Conservation (phyloP, 30 jellyfish, hydroid and myxozoan species). For the Aurelia aurita complex sp. Pacific region DNA sequence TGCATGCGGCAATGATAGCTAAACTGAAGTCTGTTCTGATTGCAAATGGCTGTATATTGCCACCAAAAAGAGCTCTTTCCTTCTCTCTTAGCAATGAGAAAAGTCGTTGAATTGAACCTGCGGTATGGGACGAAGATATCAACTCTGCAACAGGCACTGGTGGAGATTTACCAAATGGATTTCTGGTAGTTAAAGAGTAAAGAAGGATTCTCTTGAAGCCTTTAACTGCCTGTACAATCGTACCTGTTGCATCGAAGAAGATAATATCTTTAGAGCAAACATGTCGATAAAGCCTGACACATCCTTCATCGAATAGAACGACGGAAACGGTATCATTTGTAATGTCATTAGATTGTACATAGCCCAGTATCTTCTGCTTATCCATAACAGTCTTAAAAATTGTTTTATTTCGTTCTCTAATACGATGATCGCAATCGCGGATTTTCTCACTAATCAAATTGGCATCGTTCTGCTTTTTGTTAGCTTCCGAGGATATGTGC, state of each 20-base stretch:
- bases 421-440: not conserved
- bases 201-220: constrained; percentile 5
- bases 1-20: no score
- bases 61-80: constrained; percentile 4
- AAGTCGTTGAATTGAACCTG: not conserved
- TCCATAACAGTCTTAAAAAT: not conserved
- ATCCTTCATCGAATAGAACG: not conserved
- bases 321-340: not conserved
- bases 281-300: not conserved
- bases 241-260: not conserved
- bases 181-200: constrained; percentile 14
- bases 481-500: not conserved
- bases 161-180: constrained; percentile 16
- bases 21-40: not conserved
- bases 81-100: constrained; percentile 7
- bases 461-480: no score
- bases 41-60: constrained; percentile 15
- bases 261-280: not conserved
- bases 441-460: not conserved
- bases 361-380: not conserved
- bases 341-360: not conserved
- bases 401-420: not conserved
- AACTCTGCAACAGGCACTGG: constrained; percentile 20
- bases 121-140: constrained; percentile 13
- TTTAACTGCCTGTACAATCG: constrained; percentile 1